Conservation (phyloP, 2,797 vertebrate species). For the Mergus octosetaceus region DNA sequence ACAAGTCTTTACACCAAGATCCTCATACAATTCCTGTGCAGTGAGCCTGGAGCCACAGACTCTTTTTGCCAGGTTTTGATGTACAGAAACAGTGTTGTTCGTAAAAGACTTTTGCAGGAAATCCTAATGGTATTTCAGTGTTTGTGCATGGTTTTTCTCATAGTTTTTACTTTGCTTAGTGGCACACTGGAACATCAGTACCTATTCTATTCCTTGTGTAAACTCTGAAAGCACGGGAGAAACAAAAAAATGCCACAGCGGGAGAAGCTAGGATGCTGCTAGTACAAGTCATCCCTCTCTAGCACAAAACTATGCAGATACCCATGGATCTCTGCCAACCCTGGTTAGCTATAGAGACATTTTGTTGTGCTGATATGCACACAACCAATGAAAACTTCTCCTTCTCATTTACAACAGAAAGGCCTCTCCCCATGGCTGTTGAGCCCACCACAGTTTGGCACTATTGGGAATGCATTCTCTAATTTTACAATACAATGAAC, state of each 20-base stretch:
- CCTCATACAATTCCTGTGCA: neutral
- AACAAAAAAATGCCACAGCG: neutral
- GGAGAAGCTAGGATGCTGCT: neutral
- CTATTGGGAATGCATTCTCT: neutral
- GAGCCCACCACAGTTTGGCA: neutral
- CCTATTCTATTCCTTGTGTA: neutral
- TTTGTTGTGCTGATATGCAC: neutral
- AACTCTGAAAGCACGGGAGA: neutral
- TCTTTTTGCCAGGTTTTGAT: neutral
- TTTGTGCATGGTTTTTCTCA: neutral
- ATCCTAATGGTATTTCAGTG: neutral
- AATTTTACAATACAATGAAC: constrained; percentile 31
- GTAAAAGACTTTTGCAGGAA: neutral
- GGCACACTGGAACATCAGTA: neutral
- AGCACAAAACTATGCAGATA: neutral
- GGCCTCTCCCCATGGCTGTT: neutral
- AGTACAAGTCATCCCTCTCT: neutral
- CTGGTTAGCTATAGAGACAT: neutral
- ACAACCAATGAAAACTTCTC: neutral
- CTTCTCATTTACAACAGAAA: neutral
- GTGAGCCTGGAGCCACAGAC: neutral
- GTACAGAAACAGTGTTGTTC: neutral
- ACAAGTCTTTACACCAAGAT: neutral
- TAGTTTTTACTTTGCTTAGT: neutral
- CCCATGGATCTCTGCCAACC: neutral